A percentile compares a stretch with the other conserved stretches of the same genome.
These are phyloP conservation scores for Eulemur mongoz DNA, from an alignment of 2,797 vertebrate genomes.

Conservation along the genomic window DNA sequence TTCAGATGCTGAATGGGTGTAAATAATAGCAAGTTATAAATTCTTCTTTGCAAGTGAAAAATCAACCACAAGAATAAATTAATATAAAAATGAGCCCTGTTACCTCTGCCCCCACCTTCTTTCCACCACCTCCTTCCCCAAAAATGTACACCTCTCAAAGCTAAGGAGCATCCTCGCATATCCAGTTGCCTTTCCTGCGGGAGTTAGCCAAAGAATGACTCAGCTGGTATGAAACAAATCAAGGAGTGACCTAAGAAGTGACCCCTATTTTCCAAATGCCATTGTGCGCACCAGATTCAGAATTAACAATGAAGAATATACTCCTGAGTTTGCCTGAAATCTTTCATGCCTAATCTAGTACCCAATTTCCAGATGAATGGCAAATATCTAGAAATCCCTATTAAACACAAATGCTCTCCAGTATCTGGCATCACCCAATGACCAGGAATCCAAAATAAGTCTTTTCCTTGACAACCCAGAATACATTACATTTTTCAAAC, in stretches of 20 bases:
- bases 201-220: slow-evolving; percentile 33
- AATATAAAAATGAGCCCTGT: background rate
- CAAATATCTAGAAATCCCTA: slow-evolving; percentile 18
- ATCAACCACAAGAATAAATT: background rate
- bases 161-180: background rate
- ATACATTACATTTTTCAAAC: background rate
- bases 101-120: background rate
- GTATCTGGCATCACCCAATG: background rate
- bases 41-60: slow-evolving; percentile 17
- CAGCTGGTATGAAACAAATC: slow-evolving; percentile 18
- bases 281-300: background rate
- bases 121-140: background rate
- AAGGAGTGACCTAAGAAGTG: background rate
- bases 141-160: background rate
- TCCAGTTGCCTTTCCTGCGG: background rate
- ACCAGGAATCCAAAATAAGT: background rate
- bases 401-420: background rate
- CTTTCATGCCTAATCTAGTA: background rate
- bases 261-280: slow-evolving; percentile 42
- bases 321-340: background rate
- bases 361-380: background rate
- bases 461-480: slow-evolving; percentile 9
- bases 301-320: background rate
- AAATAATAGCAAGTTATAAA: background rate
- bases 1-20: background rate